A percentile compares a stretch with the other conserved stretches of the same genome.
phyloP scores from a whole-genome alignment of 2,797 vertebrate species.

The Pterois miles region DNA sequence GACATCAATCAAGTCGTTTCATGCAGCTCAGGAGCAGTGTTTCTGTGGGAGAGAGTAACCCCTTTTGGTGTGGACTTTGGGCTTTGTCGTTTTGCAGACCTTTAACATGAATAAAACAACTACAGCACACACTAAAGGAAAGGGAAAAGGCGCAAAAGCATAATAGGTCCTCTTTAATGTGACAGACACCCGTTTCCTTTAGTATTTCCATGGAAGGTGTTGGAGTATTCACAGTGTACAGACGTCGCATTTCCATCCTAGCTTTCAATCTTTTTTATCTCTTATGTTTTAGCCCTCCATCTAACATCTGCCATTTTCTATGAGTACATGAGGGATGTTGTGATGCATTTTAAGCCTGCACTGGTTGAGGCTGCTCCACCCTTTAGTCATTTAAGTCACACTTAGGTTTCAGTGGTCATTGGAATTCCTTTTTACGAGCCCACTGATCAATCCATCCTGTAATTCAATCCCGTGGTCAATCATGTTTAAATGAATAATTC shows the following conservation, averaged over 20 bases:
- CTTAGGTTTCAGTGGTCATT: constrained; percentile 71
- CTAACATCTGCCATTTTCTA: neutral
- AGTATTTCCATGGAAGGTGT: neutral
- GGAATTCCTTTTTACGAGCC: constrained; percentile 73
- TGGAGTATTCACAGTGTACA: neutral
- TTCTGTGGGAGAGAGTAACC: too few relatives aligned
- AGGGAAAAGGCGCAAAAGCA: too few relatives aligned
- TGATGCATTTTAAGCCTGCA: constrained; percentile 3
- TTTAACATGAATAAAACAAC: neutral
- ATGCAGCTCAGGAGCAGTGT: too few relatives aligned
- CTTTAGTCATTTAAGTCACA: constrained; percentile 68
- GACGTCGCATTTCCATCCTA: neutral
- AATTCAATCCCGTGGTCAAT: constrained; percentile 76
- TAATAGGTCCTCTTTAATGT: neutral
- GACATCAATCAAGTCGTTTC: too few relatives aligned
- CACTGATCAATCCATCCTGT: constrained; percentile 71
- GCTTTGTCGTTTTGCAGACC: neutral
- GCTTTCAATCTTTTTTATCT: neutral
- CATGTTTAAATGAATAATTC: constrained; percentile 79
- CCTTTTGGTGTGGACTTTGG: too few relatives aligned
- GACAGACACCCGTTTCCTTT: neutral
- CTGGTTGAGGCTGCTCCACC: constrained; percentile 28
- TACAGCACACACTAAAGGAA: neutral
- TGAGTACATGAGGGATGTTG: neutral
- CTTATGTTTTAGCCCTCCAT: neutral